Evolutionary conservation across 1,140 invertebrate species (phyloP).

Genomic region (Musca vetustissima): DNA sequence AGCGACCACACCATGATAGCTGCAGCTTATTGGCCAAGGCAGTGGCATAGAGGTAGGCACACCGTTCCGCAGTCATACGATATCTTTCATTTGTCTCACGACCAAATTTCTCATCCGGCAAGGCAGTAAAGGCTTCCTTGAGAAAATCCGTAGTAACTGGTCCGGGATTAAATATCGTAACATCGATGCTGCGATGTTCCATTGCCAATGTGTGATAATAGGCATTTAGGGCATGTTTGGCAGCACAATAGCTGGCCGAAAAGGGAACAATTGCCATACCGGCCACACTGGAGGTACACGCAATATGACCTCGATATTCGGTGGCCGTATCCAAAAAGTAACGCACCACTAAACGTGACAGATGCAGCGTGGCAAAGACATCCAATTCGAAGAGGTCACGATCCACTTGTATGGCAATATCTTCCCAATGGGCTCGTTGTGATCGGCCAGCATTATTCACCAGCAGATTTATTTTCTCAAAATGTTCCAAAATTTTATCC

Average conservation of each 20-base stretch:
- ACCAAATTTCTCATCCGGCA: conserved; percentile 61
- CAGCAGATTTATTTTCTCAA: conserved; percentile 74
- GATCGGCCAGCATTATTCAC: conserved; percentile 82
- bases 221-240: conserved; percentile 82
- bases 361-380: conserved; percentile 73
- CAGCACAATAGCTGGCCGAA: conserved; percentile 76
- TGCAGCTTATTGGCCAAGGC: conserved; percentile 75
- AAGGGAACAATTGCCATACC: conserved; percentile 70
- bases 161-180: conserved; percentile 77
- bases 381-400: conserved; percentile 79
- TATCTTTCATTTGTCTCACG: conserved; percentile 58
- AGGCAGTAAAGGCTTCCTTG: conserved; percentile 70
- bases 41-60: conserved; percentile 72
- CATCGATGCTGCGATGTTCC: conserved; percentile 63
- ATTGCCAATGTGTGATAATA: conserved; percentile 68
- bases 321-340: conserved; percentile 64
- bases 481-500: conserved; percentile 67
- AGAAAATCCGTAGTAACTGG: conserved; percentile 75
- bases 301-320: conserved; percentile 69
- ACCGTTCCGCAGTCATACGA: conserved; percentile 69
- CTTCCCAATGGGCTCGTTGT: conserved; percentile 76
- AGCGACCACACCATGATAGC: conserved; percentile 74
- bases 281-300: conserved; percentile 72
- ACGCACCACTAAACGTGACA: conserved; percentile 68
- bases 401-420: conserved; percentile 76